Percentiles rank a stretch among this genome's conserved stretches.
phyloP scores from a whole-genome alignment of 2,113 vertebrate genomes.

The Cettia cetti region DNA sequence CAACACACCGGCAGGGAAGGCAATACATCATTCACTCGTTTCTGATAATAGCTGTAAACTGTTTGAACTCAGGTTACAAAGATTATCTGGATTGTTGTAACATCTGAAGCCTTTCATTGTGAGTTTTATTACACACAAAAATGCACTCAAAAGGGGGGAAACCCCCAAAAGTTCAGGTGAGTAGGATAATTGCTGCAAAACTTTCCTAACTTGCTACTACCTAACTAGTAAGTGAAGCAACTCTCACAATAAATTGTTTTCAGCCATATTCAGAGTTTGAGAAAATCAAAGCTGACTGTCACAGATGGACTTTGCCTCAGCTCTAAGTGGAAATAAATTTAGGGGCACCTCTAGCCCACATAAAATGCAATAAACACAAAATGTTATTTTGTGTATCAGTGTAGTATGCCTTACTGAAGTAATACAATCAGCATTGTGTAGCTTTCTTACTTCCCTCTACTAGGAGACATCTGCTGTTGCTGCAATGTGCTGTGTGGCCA shows the following conservation, averaged over 20 bases:
- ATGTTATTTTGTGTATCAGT: not conserved
- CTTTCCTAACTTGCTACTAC: not conserved
- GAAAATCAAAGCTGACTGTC: not conserved
- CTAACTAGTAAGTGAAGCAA: not conserved
- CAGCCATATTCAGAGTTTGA: not conserved
- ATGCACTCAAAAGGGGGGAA: not conserved
- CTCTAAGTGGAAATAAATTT: slow-evolving; percentile 5
- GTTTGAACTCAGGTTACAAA: slow-evolving; percentile 38
- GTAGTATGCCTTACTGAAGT: not conserved
- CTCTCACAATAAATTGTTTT: not conserved
- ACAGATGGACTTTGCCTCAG: not conserved
- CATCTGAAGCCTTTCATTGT: slow-evolving; percentile 1
- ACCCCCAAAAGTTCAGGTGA: not conserved
- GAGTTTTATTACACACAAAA: slow-evolving; percentile 22
- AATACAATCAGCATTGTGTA: not conserved
- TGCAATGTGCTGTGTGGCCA: not conserved
- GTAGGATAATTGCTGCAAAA: not conserved
- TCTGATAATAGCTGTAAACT: slow-evolving; percentile 43
- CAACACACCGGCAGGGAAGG: slow-evolving; percentile 25
- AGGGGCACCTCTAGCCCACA: not conserved
- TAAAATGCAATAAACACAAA: not conserved
- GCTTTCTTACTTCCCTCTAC: not conserved
- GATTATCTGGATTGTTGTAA: slow-evolving; percentile 27
- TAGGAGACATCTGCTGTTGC: not conserved
- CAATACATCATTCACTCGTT: not conserved